These are phyloP conservation scores for Melanotaenia duboulayi DNA, from an alignment of 2,113 vertebrate genomes.

Conservation along the genomic window DNA sequence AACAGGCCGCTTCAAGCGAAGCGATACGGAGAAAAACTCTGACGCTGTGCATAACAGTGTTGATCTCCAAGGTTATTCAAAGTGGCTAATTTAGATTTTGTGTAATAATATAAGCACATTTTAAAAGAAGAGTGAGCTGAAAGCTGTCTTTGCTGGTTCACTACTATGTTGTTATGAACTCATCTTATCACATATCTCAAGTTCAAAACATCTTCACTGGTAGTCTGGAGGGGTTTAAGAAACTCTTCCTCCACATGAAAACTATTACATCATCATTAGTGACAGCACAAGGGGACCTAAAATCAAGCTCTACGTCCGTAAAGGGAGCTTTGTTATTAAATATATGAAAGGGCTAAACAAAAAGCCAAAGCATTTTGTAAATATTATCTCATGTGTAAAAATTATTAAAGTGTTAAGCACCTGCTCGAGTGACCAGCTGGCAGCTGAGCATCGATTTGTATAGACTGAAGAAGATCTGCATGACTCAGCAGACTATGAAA, in stretches of 20 bases:
- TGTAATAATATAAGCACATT: background rate
- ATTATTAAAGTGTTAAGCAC: conserved; percentile 26
- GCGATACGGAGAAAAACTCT: background rate
- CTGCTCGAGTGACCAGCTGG: conserved; percentile 30
- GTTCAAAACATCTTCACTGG: conserved; percentile 38
- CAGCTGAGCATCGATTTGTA: conserved; percentile 2
- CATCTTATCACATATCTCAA: conserved; percentile 47
- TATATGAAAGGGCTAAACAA: conserved; percentile 1
- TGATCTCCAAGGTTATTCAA: conserved; percentile 22
- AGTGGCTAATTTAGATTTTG: background rate
- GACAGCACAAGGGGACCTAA: conserved; percentile 1
- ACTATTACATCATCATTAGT: conserved; percentile 50
- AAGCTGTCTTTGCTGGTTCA: conserved; percentile 2
- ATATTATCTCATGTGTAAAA: background rate
- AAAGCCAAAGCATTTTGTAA: background rate
- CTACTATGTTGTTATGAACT: conserved; percentile 21
- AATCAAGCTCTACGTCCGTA: background rate
- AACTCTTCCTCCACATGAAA: conserved; percentile 50
- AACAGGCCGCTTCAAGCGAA: conserved; percentile 58
- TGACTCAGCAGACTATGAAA: conserved; percentile 9
- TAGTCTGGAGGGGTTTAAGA: conserved; percentile 9
- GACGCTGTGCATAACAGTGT: conserved; percentile 10
- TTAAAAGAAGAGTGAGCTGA: no score
- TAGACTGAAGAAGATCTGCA: background rate
- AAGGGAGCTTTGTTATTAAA: conserved; percentile 1